phyloP scores from a whole-genome alignment of 2,797 vertebrate genomes.

The Brachyalestes nurse region DNA sequence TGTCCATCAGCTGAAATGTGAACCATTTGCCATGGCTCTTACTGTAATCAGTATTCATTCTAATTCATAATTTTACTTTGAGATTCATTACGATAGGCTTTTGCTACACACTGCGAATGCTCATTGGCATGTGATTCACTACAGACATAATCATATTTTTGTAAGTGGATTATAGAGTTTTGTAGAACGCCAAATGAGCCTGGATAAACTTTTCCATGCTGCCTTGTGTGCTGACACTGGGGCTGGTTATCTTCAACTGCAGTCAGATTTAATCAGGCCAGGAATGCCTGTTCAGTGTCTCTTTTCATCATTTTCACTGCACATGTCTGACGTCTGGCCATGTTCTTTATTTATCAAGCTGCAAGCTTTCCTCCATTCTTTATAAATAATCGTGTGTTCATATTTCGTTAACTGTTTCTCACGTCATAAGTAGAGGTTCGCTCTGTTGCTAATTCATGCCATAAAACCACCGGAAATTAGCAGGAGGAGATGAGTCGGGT shows the following conservation, averaged over 20 bases:
- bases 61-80: background rate
- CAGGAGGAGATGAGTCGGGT: background rate
- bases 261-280: slow-evolving; percentile 25
- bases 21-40: background rate
- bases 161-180: slow-evolving; percentile 16
- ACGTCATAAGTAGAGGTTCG: too few relatives aligned
- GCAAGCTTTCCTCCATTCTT: slow-evolving; percentile 3
- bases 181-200: slow-evolving; percentile 4
- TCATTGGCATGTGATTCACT: background rate
- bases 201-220: slow-evolving; percentile 1
- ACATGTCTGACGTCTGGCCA: background rate
- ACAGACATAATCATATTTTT: slow-evolving; percentile 10
- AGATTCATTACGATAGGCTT: background rate
- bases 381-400: background rate
- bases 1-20: background rate
- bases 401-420: too few relatives aligned
- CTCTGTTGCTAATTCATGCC: too few relatives aligned
- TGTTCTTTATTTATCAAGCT: background rate
- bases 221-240: background rate
- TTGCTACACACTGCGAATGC: background rate
- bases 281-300: slow-evolving; percentile 1
- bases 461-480: background rate
- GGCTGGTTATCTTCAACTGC: slow-evolving; percentile 12
- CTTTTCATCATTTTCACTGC: background rate
- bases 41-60: background rate